Evolutionary conservation across 2,888 invertebrate species (phyloP).

Genomic region (Yponomeuta evonymella): DNA sequence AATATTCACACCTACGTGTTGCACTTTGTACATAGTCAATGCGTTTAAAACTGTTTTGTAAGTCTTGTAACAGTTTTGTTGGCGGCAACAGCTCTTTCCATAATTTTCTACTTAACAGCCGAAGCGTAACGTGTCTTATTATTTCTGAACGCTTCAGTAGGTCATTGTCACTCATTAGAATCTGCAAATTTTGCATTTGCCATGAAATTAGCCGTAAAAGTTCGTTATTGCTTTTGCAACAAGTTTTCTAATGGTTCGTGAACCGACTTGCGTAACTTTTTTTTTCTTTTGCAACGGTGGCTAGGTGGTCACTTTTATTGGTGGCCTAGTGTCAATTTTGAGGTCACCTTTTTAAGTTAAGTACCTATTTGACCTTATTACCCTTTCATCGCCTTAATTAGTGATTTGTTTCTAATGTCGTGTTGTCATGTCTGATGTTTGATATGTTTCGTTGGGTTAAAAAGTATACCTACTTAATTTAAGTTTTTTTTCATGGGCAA

Average conservation of each 20-base stretch:
- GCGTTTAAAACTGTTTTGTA: neutral
- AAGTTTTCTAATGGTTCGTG: constrained; percentile 43
- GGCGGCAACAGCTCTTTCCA: constrained; percentile 1
- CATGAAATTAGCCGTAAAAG: constrained; percentile 64
- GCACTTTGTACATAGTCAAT: neutral
- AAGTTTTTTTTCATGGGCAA: no score
- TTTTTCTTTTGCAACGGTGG: constrained; percentile 34
- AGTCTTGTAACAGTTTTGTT: neutral
- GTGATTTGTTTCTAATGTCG: neutral
- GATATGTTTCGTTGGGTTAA: neutral
- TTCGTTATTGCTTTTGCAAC: constrained; percentile 57
- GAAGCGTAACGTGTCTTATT: neutral
- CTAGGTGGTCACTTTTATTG: constrained; percentile 17
- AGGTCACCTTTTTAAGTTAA: constrained; percentile 5
- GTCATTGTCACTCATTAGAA: constrained; percentile 64
- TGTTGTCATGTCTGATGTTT: no score
- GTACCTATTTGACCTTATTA: neutral
- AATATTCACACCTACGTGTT: neutral
- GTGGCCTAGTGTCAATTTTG: constrained; percentile 15
- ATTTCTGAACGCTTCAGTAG: constrained; percentile 36
- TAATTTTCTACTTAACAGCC: neutral
- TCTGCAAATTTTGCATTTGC: constrained; percentile 48
- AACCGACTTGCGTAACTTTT: constrained; percentile 53
- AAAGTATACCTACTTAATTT: neutral
- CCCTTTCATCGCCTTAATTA: neutral